These are phyloP conservation scores for Larimichthys polyactis DNA, from an alignment of 2,113 vertebrate species.

Conservation along the genomic window DNA sequence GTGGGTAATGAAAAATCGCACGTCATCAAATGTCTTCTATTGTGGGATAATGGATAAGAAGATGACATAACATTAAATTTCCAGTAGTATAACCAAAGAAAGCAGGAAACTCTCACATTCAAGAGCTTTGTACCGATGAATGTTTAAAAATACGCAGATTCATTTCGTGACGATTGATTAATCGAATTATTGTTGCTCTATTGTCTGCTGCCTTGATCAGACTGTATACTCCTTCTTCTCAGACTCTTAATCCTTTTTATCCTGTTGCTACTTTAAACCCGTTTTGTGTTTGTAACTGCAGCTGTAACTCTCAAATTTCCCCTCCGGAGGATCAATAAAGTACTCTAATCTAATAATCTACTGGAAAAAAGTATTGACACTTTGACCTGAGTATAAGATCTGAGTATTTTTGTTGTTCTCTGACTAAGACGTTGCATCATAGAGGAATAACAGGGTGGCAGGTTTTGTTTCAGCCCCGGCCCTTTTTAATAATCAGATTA, in stretches of 20 bases:
- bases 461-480: conserved; percentile 38
- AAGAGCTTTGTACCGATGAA: too few relatives aligned
- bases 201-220: not conserved
- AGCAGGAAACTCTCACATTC: not conserved
- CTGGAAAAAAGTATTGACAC: too few relatives aligned
- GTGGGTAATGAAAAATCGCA: not conserved
- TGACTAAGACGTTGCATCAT: conserved; percentile 32
- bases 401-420: not conserved
- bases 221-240: too few relatives aligned
- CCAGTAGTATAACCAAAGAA: not conserved
- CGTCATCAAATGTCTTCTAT: not conserved
- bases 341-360: too few relatives aligned
- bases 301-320: too few relatives aligned
- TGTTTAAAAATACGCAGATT: not conserved
- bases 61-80: not conserved
- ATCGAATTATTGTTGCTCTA: not conserved
- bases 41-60: not conserved
- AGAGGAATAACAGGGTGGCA: conserved; percentile 10
- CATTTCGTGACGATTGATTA: not conserved
- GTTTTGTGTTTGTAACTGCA: too few relatives aligned
- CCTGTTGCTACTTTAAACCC: too few relatives aligned
- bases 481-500: conserved; percentile 67
- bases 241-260: too few relatives aligned
- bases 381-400: not conserved
- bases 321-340: too few relatives aligned